Evolutionary conservation across 2,797 vertebrate species (phyloP), one percentile per base, ranked within the genome.

Genomic region (Euthynnus affinis): DNA sequence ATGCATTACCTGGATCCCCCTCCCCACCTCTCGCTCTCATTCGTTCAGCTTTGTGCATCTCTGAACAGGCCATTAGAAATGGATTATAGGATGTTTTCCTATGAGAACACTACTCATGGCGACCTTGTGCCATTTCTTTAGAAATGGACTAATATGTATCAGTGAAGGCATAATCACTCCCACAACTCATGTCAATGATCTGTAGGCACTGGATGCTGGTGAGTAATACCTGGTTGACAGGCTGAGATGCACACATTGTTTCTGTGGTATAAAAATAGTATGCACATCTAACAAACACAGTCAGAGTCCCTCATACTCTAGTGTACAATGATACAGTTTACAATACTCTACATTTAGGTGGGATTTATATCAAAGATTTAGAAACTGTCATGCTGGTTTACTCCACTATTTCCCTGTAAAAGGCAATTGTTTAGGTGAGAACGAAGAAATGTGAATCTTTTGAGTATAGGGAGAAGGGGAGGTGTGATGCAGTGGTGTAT

Each of bases 41-140:
- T 84, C 49, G 66, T 85, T 87, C 75, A 59, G 83, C 89, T 72
- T 78, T 87, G 82, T 88, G 87, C 81, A 79, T 91, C 67, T 71
- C 83, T 64, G 80, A 91, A 87, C 74, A 78, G 87, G 77, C 85
- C 86, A 92, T 93, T 93, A 93, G 86, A 91, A 93, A 94, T 92
- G 87, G 90, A 93, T 94, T 91, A 92, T 74, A 71, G 79, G 82
- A 80, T 44, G 58, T 87, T 89, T 89, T 88, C 89, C 83, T 83
- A 61, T 15, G 86, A 88, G 89, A 88, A 85, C 51, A 55, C 73
- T 66, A 32, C 81, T 73, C 71, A 69, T 71, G 65, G 59, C 48
- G 89, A 92, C 89, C 87, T 83, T 32, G 61, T 76, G 77, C 68
- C 83, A 71, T 87, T 92, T 86, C 37, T 71, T 87, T 76, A 74